A percentile compares a stretch with the other conserved stretches of the same genome.
Evolutionary conservation across 1,140 invertebrate species (phyloP).

Genomic region (Campoletis sonorensis): DNA sequence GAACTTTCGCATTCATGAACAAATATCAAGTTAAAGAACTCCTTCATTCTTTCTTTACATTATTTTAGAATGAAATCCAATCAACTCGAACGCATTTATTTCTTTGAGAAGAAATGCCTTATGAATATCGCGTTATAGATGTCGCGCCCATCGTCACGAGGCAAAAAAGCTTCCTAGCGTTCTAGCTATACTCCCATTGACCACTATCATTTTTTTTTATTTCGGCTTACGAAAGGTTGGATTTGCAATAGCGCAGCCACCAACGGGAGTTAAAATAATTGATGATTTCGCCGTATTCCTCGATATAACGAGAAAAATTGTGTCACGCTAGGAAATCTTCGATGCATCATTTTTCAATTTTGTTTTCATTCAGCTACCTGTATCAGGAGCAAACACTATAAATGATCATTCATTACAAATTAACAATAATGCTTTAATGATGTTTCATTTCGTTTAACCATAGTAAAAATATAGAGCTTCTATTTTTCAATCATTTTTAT

Average conservation of each 20-base stretch:
- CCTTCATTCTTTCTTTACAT: neutral
- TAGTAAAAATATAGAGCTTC: too few species aligned
- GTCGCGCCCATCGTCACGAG: conserved; percentile 20
- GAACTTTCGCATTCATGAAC: neutral
- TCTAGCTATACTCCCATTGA: conserved; percentile 28
- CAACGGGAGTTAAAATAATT: too few species aligned
- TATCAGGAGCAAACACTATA: too few species aligned
- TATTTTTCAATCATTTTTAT: neutral
- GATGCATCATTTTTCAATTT: too few species aligned
- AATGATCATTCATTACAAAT: too few species aligned
- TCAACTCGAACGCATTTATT: neutral
- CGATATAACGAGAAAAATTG: neutral
- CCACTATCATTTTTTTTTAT: conserved; percentile 53
- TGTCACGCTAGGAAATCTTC: neutral
- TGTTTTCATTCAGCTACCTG: too few species aligned
- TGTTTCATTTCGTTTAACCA: too few species aligned
- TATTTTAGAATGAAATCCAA: neutral
- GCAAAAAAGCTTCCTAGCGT: conserved; percentile 23
- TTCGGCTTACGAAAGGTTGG: conserved; percentile 40
- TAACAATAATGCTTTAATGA: too few species aligned
- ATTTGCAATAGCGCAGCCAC: too few species aligned
- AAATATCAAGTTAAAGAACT: neutral
- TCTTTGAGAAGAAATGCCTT: neutral
- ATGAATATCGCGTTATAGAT: conserved; percentile 39
- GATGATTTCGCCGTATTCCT: neutral